Percentiles rank a stretch among this genome's conserved stretches.
These are phyloP conservation scores for Acronicta aceris DNA, from an alignment of 2,888 invertebrate species.

Conservation along the genomic window DNA sequence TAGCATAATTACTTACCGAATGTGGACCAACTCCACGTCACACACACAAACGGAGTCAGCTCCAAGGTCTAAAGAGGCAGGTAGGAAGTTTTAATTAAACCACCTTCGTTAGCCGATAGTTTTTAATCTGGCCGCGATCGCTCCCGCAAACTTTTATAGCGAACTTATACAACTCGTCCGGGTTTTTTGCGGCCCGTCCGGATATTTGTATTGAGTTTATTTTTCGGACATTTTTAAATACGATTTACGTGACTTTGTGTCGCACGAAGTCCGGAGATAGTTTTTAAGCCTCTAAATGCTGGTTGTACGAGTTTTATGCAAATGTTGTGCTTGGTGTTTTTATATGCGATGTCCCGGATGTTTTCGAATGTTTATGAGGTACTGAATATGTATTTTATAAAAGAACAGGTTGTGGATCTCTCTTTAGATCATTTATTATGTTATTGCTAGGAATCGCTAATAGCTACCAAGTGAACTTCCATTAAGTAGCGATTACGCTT, in stretches of 20 bases:
- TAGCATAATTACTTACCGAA: slow-evolving; percentile 2
- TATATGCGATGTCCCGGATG: no score
- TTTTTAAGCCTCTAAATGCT: slow-evolving; percentile 36
- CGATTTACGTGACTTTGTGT: slow-evolving; percentile 50
- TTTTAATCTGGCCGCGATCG: slow-evolving; percentile 66
- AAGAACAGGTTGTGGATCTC: not conserved
- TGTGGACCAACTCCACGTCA: not conserved
- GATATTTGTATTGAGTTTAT: slow-evolving; percentile 48
- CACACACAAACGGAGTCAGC: not conserved
- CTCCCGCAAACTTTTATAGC: slow-evolving; percentile 48
- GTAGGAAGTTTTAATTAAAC: slow-evolving; percentile 69
- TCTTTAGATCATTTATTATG: no score
- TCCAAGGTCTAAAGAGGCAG: slow-evolving; percentile 39
- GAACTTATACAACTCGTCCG: slow-evolving; percentile 30
- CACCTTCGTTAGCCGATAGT: slow-evolving; percentile 68
- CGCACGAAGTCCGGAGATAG: slow-evolving; percentile 23
- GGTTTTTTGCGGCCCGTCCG: slow-evolving; percentile 21
- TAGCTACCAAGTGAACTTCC: no score
- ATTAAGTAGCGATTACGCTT: no score
- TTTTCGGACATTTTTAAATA: slow-evolving; percentile 42
- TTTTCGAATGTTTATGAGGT: no score
- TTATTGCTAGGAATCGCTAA: no score
- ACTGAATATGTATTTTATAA: not conserved
- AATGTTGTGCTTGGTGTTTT: slow-evolving; percentile 6
- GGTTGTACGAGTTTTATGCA: slow-evolving; percentile 25